Evolutionary conservation across 2,113 vertebrate genomes (phyloP), one percentile per base, ranked within the genome.

Genomic region (Leucosticte australis): DNA sequence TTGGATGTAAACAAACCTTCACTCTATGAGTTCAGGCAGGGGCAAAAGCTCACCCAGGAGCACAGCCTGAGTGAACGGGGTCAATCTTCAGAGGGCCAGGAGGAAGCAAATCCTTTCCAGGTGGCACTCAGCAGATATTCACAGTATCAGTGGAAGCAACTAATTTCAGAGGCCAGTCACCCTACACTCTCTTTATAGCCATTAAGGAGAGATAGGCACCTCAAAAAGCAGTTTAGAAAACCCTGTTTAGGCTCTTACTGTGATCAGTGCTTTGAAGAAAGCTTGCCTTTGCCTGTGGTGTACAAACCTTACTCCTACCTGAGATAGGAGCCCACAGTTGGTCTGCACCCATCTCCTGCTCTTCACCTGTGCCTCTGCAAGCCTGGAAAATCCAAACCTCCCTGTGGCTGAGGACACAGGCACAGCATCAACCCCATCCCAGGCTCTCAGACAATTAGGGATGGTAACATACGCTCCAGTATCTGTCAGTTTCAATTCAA

Each of bases 1-100:
- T 94, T 92, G 42, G 65, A 59, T 89, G 71, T 96, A 96, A 96
- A 96, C 93, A 96, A 96, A 82, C 41, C 86, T 90, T 93, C 88
- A 89, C 62, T 95, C 77, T 96, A 52, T 93, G 90, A 93, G 92
- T 94, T 96, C 92, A 95, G 31, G n/a, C 68, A 87, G 76, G 82
- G 88, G 88, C 86, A 96, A 96, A 90, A 95, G 44, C 92, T 93
- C 73, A 93, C 65, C 53, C 86, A 92, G 76, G 57, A 87, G 73
- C 80, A 90, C 13, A 84, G 69, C 41, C 52, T 83, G 85, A 90
- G 63, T 91, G 50, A 93, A 76, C 0, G 0, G 49, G 90, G 85
- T 94, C 83, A 68, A 31, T 53, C 85, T 95, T 80, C 88, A 95
- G 79, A 91, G 59, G n/a, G 28, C 13, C 3, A 2, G 28, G 26